These are phyloP conservation scores for Malacoctenus gilli DNA, from an alignment of 2,797 vertebrate genomes.

Conservation along the genomic window DNA sequence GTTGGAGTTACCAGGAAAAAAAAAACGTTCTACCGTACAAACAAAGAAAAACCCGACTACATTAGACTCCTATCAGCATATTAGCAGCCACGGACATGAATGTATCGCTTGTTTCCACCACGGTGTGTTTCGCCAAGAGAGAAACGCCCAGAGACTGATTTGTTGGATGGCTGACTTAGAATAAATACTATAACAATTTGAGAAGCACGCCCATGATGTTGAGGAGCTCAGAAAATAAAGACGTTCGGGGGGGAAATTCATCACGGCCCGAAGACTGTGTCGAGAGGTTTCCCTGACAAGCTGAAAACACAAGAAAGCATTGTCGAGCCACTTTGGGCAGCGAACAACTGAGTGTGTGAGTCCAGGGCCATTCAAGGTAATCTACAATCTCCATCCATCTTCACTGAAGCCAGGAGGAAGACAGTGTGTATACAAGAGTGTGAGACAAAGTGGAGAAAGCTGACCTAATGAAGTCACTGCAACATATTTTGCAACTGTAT, in stretches of 20 bases:
- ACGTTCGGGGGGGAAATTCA: neutral
- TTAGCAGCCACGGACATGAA: slow-evolving; percentile 20
- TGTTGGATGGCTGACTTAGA: slow-evolving; percentile 32
- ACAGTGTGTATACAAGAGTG: neutral
- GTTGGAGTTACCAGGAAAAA: slow-evolving; percentile 13
- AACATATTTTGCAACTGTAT: slow-evolving; percentile 33
- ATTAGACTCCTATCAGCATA: slow-evolving; percentile 38
- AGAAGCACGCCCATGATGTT: slow-evolving; percentile 24
- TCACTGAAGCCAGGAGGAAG: slow-evolving; percentile 22
- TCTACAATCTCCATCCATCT: slow-evolving; percentile 40
- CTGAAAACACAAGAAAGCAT: slow-evolving; percentile 44
- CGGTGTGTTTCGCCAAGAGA: slow-evolving; percentile 30
- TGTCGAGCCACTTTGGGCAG: slow-evolving; percentile 27
- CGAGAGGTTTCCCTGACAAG: slow-evolving; percentile 20
- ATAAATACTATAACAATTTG: slow-evolving; percentile 29
- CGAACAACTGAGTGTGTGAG: slow-evolving; percentile 32
- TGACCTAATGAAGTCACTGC: slow-evolving; percentile 34
- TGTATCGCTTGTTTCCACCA: slow-evolving; percentile 36
- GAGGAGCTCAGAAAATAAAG: slow-evolving; percentile 3
- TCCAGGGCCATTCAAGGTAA: slow-evolving; percentile 36
- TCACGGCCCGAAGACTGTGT: neutral
- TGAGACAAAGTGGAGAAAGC: slow-evolving; percentile 8
- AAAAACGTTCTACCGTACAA: slow-evolving; percentile 22
- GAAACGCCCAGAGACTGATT: slow-evolving; percentile 49
- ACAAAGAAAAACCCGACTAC: slow-evolving; percentile 25